A percentile compares a stretch with the other conserved stretches of the same genome.
Conservation (phyloP, 30 jellyfish, hydroid and myxozoan species). For the Rhopilema esculentum region DNA sequence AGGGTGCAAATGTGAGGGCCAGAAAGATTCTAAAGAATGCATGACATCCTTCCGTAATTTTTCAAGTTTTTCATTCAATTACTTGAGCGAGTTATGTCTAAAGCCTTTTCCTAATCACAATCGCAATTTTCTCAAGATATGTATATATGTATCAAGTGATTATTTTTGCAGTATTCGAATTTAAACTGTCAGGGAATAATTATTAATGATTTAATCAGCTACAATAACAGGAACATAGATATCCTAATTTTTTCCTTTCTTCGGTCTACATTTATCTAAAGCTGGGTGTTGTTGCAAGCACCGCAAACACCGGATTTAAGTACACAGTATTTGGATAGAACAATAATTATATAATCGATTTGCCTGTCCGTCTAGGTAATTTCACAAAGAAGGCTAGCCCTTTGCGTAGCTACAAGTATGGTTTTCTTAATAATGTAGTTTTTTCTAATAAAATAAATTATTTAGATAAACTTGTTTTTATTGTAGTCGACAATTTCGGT, state of each 20-base stretch:
- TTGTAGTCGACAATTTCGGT: too few species aligned
- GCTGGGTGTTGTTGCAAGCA: too few species aligned
- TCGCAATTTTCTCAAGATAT: not conserved
- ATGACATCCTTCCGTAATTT: not conserved
- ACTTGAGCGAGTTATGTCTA: not conserved
- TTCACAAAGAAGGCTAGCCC: not conserved
- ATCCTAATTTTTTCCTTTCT: too few species aligned
- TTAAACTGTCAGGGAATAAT: not conserved
- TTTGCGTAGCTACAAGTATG: not conserved
- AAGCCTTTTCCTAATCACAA: not conserved
- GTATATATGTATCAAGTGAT: not conserved
- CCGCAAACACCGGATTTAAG: too few species aligned
- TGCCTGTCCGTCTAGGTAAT: too few species aligned
- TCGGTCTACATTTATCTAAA: too few species aligned
- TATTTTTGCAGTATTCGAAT: not conserved
- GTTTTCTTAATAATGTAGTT: not conserved
- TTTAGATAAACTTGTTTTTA: not conserved
- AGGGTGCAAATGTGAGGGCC: conserved; percentile 87
- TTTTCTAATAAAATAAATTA: too few species aligned
- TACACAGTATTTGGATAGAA: too few species aligned
- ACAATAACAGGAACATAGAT: too few species aligned
- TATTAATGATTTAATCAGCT: too few species aligned
- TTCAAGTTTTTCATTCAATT: not conserved
- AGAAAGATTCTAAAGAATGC: conserved; percentile 75
- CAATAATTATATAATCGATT: too few species aligned